Base-by-base conservation (phyloP, 2,797 vertebrate genomes). In the Gymnoscopelus braueri region DNA sequence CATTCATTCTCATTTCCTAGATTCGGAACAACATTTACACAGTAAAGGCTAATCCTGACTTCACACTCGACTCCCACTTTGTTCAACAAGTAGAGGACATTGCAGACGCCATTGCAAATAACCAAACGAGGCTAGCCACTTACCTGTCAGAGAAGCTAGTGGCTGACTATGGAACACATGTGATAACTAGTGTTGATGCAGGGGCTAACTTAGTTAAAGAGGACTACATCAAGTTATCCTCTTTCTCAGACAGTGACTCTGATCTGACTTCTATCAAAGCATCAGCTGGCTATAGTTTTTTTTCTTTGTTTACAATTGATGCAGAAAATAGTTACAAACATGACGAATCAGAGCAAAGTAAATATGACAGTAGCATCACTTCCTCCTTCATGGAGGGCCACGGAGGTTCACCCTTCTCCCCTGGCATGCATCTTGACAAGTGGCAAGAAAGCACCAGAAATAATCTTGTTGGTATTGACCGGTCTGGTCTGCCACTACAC, bases 381-480 rank as follows among this genome's bases (percentile, higher is more conserved):
- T 39, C 35, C 35, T 97, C 95, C 1, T 81, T 95, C 23, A 92
- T 92, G 1, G 91, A 94, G 74, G 96, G 96, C 80, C 79, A 96
- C 0, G 96, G 96, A 0, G 94, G 95, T 2, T 39, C 47, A 11
- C 92, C 95, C 0, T 97, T 96, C 66, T 97, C 95, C 71, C 95
- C 96, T 0, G 96, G 96, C 5, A 97, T 98, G 85, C 96, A 94
- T 64, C 89, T 98, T 67, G 91, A 96, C 90, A 90, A 86, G 51
- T 98, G 96, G 96, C 96, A 98, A 81, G 93, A 96, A 74, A 90
- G 85, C 35, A 96, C 90, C 26, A 68, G 58, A 47, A 96, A 97
- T 88, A 95, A 97, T 84, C 89, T 97, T 73, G 95, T 98, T 66
- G 95, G 95, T 29, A 88, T 97, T 0, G 97, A 98, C 76, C 94